Conservation (phyloP, 2,797 vertebrate genomes). For the Rhyacichthys aspro region DNA sequence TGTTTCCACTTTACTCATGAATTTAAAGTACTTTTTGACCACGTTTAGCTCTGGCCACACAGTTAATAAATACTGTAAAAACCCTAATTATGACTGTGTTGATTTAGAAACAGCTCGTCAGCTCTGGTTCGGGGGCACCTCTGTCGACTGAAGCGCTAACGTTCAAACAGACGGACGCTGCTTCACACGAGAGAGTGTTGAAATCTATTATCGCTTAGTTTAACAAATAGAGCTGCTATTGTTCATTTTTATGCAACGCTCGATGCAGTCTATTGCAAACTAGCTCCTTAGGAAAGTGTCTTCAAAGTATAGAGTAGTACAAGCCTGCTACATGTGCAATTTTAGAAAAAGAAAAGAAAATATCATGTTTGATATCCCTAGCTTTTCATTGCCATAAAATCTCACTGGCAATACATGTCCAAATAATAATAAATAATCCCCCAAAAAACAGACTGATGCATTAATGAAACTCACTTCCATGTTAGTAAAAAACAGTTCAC, state of each 20-base stretch:
- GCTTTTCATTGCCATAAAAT: too few species aligned
- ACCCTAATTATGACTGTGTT: conserved; percentile 8
- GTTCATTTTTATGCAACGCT: neutral
- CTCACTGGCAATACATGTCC: too few species aligned
- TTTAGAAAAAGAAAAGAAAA: too few species aligned
- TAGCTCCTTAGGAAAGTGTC: too few species aligned
- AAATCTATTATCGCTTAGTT: neutral
- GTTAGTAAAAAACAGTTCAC: too few species aligned
- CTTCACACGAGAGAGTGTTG: conserved; percentile 5
- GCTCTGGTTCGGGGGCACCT: conserved; percentile 3
- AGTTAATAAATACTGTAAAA: conserved; percentile 9
- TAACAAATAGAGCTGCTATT: neutral
- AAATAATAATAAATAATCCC: too few species aligned
- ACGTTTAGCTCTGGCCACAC: neutral
- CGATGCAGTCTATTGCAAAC: too few species aligned
- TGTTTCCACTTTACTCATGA: conserved; percentile 12
- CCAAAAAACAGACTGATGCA: too few species aligned
- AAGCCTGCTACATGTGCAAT: too few species aligned
- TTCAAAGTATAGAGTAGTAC: too few species aligned
- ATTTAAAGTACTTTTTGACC: neutral
- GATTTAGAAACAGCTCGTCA: neutral
- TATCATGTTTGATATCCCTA: too few species aligned
- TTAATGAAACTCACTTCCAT: too few species aligned
- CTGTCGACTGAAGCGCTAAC: neutral
- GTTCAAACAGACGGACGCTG: neutral